These are phyloP conservation scores for Camponotus vicinus DNA, from an alignment of 1,140 invertebrate genomes.

Conservation along the genomic window DNA sequence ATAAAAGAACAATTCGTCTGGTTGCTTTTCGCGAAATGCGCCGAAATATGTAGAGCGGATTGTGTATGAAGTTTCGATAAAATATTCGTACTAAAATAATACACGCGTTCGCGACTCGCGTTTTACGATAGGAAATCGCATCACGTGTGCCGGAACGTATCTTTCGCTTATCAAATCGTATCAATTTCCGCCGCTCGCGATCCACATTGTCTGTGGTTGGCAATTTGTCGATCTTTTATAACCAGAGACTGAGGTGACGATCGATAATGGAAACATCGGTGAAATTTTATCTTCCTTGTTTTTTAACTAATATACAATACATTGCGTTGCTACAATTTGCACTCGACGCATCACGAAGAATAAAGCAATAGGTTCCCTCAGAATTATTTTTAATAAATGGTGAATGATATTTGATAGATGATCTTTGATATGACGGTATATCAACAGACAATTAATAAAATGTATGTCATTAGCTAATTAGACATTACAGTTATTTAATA, in stretches of 20 bases:
- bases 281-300: not conserved
- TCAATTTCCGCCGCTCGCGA: not conserved
- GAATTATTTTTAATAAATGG: not conserved
- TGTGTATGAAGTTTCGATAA: not conserved
- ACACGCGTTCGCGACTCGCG: not conserved
- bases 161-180: constrained; percentile 43
- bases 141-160: constrained; percentile 47
- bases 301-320: not conserved
- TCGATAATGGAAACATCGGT: constrained; percentile 47
- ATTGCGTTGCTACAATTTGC: not conserved
- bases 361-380: not conserved
- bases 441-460: not conserved
- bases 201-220: constrained; percentile 14
- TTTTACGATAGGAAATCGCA: constrained; percentile 39
- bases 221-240: constrained; percentile 47
- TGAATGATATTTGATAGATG: not conserved
- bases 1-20: not conserved
- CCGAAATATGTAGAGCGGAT: not conserved
- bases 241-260: not conserved
- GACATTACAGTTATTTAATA: not conserved
- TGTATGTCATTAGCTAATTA: not conserved
- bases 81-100: constrained; percentile 28
- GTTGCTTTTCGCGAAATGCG: not conserved
- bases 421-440: not conserved
- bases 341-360: not conserved